Conservation (phyloP, 2,113 vertebrate genomes). For the Carollia perspicillata region DNA sequence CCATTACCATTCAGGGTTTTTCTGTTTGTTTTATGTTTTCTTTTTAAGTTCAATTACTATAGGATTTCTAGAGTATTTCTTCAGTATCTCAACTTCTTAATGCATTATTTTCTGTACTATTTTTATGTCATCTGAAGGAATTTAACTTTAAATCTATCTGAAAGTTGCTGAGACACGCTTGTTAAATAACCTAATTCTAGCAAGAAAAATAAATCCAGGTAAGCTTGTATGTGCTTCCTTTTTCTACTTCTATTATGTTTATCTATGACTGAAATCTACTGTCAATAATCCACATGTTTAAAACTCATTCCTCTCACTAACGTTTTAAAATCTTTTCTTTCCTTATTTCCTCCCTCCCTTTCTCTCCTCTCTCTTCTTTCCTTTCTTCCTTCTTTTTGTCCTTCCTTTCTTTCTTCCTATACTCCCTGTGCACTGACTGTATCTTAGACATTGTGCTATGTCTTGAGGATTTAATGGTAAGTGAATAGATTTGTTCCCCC, state of each 20-base stretch:
- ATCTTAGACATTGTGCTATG: neutral
- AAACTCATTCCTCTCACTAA: neutral
- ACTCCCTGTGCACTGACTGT: neutral
- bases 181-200: constrained; percentile 52
- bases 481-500: neutral
- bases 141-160: constrained; percentile 31
- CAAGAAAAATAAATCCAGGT: constrained; percentile 31
- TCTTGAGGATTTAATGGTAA: neutral
- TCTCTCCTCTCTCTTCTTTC: neutral
- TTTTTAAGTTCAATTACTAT: neutral
- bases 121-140: constrained; percentile 37
- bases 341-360: neutral
- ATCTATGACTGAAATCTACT: neutral
- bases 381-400: too few species aligned
- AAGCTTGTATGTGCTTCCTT: neutral
- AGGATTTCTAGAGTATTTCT: constrained; percentile 1
- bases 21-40: neutral
- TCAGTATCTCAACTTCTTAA: neutral
- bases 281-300: neutral
- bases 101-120: constrained; percentile 34
- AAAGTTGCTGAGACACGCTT: constrained; percentile 40
- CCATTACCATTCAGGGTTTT: neutral
- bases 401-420: neutral
- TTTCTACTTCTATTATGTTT: neutral
- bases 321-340: neutral